Evolutionary conservation across 2,888 invertebrate species (phyloP), one percentile per base, ranked within the genome.

Genomic region (Callyntrura guangdongensis): DNA sequence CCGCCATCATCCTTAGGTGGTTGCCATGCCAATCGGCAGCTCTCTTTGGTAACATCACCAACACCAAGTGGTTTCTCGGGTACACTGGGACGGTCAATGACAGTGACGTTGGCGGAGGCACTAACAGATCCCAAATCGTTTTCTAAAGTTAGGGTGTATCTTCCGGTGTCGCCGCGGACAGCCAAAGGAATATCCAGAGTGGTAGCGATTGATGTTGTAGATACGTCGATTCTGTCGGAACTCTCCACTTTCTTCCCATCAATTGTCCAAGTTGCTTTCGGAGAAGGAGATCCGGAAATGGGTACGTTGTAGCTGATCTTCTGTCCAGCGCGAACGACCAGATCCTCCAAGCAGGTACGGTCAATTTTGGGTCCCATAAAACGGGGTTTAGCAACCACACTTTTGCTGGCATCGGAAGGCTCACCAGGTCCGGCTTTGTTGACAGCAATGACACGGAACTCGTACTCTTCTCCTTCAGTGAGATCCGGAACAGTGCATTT

Each of bases 1-100:
- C 99, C 99, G 49, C 99, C 99, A 94, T 99, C 99, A 94, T 99
- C 99, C 94, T 98, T 98, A 0, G 99, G 99, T 95, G 98, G 98
- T 95, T 98, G 97, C 99, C 99, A 99, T 20, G 96, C 96, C n/a
- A 98, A 96, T 95, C 98, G 98, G 95, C 98, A 98, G 89, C 97
- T 97, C 92, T 97, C 97, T 25, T 98, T 97, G 86, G 97, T 97
- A 12, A 98, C 96, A 94, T 98, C 98, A 2, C 96, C 96, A 5
- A 98, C 98, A 94, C 98, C 97, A 93, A 99, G 95, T 11, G 99
- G 99, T 74, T 99, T 99, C 95, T 98, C 97, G 45, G 99, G 99
- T 92, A 97, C 95, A 86, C 96, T 96, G 25, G 99, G 99, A 95
- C 97, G 97, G 95, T 97, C 97, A 56, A 98, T 96, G 12, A 99